Base-by-base conservation (phyloP, 2,888 invertebrate genomes). In the Drosophila dives region DNA sequence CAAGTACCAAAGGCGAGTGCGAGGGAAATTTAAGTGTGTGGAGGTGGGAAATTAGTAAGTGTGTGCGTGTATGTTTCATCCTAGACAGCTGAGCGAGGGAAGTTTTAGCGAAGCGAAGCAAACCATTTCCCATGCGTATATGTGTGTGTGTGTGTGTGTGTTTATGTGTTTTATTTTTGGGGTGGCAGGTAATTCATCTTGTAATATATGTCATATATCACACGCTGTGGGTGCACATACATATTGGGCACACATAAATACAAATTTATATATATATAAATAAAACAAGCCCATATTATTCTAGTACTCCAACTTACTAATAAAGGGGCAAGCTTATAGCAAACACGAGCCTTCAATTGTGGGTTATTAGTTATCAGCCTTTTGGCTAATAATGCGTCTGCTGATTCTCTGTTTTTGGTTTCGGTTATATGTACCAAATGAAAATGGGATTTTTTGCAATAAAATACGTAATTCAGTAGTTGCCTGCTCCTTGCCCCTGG, bases 171-270 rank as follows among this genome's bases (percentile, higher is more conserved):
- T 81, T 83, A 79, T 80, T 79, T 85, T 88, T 72, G 88, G 88
- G 88, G 83, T 83, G 83, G 75, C 77, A 72, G 69, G 86, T 75
- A 77, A 83, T 83, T 73, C 82, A 77, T 86, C 84, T 84, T 66
- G 64, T 64, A 56, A 77, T 79, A 80, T 80, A 77, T 71, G 77
- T 71, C 77, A 70, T 79, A 80, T 60, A 80, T 79, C 61, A 80
- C 51, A 49, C 54, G 15, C 51, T 60, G 60, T 60, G 60, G 26
- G 26, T 42, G 33, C 51, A 34, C 59, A 34, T 60, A 60, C 36
- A 61, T 20, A 2, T 20, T 7, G 42, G 12, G 20, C 38, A 26
- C 38, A 48, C 51, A 29, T 23, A 29, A 6, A 45, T 42, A 15
- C 20, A 45, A 7, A 45, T 23, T 62, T 58, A 42, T 40, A 75